These are phyloP conservation scores for Conomelus anceps DNA, from an alignment of 2,888 invertebrate species.

Conservation along the genomic window DNA sequence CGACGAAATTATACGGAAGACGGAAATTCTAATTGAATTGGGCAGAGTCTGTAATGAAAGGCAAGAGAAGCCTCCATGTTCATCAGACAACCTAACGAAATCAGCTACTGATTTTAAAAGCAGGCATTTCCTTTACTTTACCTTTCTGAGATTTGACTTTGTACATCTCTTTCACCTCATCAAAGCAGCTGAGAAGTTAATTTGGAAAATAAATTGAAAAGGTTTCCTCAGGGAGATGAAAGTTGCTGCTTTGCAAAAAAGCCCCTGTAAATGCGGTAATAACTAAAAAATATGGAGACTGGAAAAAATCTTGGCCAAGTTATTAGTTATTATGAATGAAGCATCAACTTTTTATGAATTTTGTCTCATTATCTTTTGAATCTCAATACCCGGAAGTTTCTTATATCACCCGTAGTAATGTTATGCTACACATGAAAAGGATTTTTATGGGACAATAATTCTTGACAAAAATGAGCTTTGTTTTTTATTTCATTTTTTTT, in stretches of 20 bases:
- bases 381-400: neutral
- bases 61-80: neutral
- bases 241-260: neutral
- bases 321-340: no score
- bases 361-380: neutral
- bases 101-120: neutral
- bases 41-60: neutral
- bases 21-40: neutral
- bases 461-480: neutral
- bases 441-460: neutral
- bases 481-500: neutral
- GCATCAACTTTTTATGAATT: no score
- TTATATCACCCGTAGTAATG: neutral
- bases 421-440: neutral
- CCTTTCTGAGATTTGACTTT: neutral
- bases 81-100: no score
- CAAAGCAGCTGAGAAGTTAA: neutral
- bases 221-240: neutral
- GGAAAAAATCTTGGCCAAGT: neutral
- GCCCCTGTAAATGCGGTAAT: neutral
- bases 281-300: neutral
- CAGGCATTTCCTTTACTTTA: neutral
- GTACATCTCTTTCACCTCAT: neutral
- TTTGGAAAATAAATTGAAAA: neutral
- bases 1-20: no score